Evolutionary conservation across 2,113 vertebrate genomes (phyloP).

Genomic region (Callipepla squamata): DNA sequence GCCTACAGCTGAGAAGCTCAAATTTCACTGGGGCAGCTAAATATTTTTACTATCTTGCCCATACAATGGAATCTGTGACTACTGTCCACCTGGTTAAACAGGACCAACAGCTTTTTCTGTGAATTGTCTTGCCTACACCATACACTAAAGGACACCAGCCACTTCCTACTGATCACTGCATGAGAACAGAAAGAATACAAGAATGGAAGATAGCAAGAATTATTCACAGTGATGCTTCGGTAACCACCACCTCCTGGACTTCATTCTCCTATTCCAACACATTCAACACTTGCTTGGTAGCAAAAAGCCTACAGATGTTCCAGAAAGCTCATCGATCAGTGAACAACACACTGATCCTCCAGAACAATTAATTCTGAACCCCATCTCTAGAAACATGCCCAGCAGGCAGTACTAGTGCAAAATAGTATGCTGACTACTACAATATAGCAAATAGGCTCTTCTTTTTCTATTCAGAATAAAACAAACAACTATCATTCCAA

Average conservation of each 20-base stretch:
- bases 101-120: not conserved
- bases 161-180: accelerated
- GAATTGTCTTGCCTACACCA: not conserved
- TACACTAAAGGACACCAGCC: accelerated
- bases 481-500: not conserved
- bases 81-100: not conserved
- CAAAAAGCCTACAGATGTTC: not conserved
- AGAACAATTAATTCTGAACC: not conserved
- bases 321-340: not conserved
- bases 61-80: not conserved
- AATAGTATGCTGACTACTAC: not conserved
- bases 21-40: not conserved
- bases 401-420: not conserved
- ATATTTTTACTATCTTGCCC: not conserved
- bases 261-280: not conserved
- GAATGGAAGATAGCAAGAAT: not conserved
- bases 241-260: not conserved
- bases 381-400: not conserved
- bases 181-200: accelerated
- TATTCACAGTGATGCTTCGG: not conserved
- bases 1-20: not conserved
- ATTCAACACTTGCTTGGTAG: not conserved
- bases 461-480: not conserved
- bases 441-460: not conserved
- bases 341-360: not conserved